Percentiles rank a stretch among this genome's conserved stretches.
Evolutionary conservation across 2,888 invertebrate species (phyloP).

Genomic region (Macrophya alboannulata): DNA sequence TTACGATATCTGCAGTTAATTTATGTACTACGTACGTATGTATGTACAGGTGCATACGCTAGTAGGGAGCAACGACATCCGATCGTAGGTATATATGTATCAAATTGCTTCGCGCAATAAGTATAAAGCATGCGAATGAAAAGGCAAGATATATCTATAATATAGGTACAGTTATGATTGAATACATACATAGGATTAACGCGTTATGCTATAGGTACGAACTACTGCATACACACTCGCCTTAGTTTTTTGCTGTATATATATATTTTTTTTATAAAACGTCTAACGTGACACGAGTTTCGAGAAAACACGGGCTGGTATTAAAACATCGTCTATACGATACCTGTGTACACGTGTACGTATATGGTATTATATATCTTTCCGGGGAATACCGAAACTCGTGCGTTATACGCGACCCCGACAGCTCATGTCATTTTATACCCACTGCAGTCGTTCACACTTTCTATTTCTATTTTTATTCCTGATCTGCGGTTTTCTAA

Average conservation of each 20-base stretch:
- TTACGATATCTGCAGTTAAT: not conserved
- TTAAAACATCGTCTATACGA: not conserved
- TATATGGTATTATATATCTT: not conserved
- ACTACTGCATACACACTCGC: too few species aligned
- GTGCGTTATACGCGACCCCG: not conserved
- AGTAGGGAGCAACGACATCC: slow-evolving; percentile 7
- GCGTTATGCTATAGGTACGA: too few species aligned
- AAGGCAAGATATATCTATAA: not conserved
- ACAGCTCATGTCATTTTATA: not conserved
- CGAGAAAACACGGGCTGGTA: not conserved
- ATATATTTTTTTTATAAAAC: not conserved
- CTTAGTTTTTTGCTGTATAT: too few species aligned
- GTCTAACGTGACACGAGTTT: not conserved
- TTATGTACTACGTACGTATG: not conserved
- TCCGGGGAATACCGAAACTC: slow-evolving; percentile 1
- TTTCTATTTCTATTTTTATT: not conserved
- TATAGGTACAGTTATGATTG: not conserved
- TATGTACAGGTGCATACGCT: not conserved
- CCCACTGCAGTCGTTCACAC: not conserved
- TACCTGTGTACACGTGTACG: not conserved
- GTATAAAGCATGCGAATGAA: not conserved
- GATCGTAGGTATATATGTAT: not conserved
- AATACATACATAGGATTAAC: too few species aligned
- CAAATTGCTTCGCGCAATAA: not conserved
- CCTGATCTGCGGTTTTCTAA: not conserved